Base-by-base conservation (phyloP, 2,113 vertebrate species). In the Circaetus gallicus region DNA sequence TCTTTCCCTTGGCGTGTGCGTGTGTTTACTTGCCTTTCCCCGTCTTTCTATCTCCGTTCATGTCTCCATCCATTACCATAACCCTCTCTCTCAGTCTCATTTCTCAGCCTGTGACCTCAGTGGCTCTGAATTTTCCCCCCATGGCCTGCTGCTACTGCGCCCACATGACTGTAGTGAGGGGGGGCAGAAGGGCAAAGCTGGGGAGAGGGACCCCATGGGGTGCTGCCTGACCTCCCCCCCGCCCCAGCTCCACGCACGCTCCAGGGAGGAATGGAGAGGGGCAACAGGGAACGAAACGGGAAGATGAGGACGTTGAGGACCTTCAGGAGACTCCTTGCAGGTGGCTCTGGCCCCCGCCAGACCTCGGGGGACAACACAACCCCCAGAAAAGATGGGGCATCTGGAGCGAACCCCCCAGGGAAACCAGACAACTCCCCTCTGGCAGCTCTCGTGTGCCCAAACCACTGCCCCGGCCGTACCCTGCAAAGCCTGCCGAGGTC, bases 121-220 rank as follows among this genome's bases (percentile, higher is more conserved):
- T 10, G 31, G 63, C 52, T 87, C 70, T 36, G 52, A 66, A 55
- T 83, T 89, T 81, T 52, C 52, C 21, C 10, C 49, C 34, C 1
- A 0, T 31, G 50, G 7, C 49, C 31, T 13, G 50, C 40, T 5
- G 20, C 45, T 45, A 10, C 53, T 31, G 36, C 0, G 0, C 50
- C 36, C 50, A 19, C 5, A 1, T 7, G 17, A 36, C 53, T 45
- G n/a, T 13, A n/a, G 72, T 9, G 38, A 53, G 29, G 6, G 21
- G 16, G 8, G 52, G 52, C 40, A 86, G 72, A 77, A 61, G 36
- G 24, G n/a, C 17, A 70, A 78, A 87, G 38, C 31, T 59, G 52
- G 62, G 32, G 56, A 65, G 38, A 79, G 11, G 21, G 22, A 62
- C 49, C 19, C 7, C 26, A 14, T 2, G 8, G 12, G 12, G 20